Evolutionary conservation across 2,888 invertebrate species (phyloP).

Genomic region (Euproctis similis): DNA sequence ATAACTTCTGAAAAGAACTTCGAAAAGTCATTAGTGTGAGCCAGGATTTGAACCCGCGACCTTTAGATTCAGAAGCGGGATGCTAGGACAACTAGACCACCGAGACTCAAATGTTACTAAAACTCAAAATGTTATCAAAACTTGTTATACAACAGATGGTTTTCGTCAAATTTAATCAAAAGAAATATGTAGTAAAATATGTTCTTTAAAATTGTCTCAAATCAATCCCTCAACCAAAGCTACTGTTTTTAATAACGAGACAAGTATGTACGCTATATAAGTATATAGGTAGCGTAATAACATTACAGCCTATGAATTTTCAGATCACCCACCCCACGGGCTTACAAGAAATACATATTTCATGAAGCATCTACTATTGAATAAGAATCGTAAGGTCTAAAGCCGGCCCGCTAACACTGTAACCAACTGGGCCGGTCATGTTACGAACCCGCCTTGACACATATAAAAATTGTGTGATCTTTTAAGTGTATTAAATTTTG

Average conservation of each 20-base stretch:
- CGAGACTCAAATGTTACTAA: too few relatives aligned
- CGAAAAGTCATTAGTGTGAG: too few relatives aligned
- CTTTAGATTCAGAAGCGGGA: too few relatives aligned
- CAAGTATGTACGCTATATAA: not conserved
- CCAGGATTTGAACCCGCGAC: too few relatives aligned
- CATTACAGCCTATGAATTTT: conserved; percentile 37
- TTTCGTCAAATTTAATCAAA: too few relatives aligned
- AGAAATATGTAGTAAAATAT: too few relatives aligned
- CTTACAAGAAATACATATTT: conserved; percentile 57
- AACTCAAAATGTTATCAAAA: too few relatives aligned
- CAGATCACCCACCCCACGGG: conserved; percentile 19
- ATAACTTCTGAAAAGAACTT: too few relatives aligned
- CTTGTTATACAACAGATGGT: too few relatives aligned
- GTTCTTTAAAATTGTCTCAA: too few relatives aligned
- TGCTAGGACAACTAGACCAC: too few relatives aligned
- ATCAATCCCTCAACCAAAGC: too few relatives aligned
- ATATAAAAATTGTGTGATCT: conserved; percentile 42
- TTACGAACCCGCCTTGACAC: conserved; percentile 32
- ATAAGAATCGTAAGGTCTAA: conserved; percentile 43
- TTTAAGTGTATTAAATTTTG: conserved; percentile 44
- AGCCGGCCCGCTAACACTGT: conserved; percentile 15
- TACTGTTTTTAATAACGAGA: not conserved
- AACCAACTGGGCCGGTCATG: conserved; percentile 16
- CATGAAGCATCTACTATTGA: conserved; percentile 62
- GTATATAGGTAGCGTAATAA: conserved; percentile 7